These are phyloP conservation scores for Montipora foliosa DNA, from an alignment of 64 coral and sea anemone genomes.

Conservation along the genomic window DNA sequence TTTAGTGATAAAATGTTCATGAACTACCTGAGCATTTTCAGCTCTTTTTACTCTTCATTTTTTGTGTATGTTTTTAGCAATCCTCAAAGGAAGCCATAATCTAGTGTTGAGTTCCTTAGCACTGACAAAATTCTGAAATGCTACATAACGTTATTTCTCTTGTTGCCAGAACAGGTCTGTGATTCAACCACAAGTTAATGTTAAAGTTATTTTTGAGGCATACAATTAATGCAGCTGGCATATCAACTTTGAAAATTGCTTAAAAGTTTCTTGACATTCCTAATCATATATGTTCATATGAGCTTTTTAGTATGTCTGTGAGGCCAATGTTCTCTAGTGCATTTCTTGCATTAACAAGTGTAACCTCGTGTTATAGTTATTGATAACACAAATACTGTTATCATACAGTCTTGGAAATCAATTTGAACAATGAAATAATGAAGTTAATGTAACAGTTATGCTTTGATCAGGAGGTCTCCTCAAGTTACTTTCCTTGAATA, in stretches of 20 bases:
- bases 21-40: neutral
- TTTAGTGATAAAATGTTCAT: neutral
- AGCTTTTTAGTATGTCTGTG: neutral
- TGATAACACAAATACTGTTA: constrained; percentile 30
- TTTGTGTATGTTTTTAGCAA: neutral
- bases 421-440: constrained; percentile 24
- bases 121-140: neutral
- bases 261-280: neutral
- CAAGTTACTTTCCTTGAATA: constrained; percentile 11
- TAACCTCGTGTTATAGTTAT: constrained; percentile 29
- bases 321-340: neutral
- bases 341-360: constrained; percentile 10
- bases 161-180: constrained; percentile 18
- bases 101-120: neutral
- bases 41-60: neutral
- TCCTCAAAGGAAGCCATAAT: neutral
- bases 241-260: constrained; percentile 19
- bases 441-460: neutral
- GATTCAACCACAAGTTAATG: constrained; percentile 22
- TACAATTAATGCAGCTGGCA: neutral
- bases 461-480: constrained; percentile 20
- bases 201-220: constrained; percentile 7
- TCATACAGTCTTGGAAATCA: constrained; percentile 9
- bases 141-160: neutral
- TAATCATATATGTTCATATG: constrained; percentile 2